These are phyloP conservation scores for Phaethon lepturus DNA, from an alignment of 2,113 vertebrate genomes.

Conservation along the genomic window DNA sequence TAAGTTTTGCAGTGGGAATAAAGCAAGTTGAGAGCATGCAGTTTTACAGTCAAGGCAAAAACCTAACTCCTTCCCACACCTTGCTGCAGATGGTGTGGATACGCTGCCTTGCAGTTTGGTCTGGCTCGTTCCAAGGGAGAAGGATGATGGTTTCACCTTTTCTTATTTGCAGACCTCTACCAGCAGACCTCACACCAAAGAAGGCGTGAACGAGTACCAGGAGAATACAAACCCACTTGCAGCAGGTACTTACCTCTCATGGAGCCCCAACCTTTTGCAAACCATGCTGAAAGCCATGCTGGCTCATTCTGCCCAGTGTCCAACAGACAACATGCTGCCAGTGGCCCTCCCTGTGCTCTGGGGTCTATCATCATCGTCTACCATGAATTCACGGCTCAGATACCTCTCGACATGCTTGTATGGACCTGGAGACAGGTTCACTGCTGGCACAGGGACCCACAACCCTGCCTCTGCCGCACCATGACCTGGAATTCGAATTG, in stretches of 20 bases:
- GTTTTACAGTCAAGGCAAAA: not conserved
- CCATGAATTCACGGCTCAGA: not conserved
- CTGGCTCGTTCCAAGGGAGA: not conserved
- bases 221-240: not conserved
- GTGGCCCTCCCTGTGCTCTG: not conserved
- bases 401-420: rapidly evolving
- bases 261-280: not conserved
- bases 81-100: not conserved
- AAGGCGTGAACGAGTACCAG: not conserved
- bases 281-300: not conserved
- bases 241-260: not conserved
- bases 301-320: not conserved
- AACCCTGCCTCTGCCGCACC: not conserved
- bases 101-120: not conserved
- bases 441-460: not conserved
- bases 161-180: not conserved
- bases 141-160: not conserved
- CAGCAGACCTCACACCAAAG: not conserved
- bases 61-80: not conserved
- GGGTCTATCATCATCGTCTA: not conserved
- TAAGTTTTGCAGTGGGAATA: not conserved
- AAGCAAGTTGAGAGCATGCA: not conserved
- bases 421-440: not conserved
- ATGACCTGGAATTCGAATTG: not conserved
- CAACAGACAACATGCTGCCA: not conserved